Evolutionary conservation across 2,888 invertebrate species (phyloP).

Genomic region (Operophtera brumata): DNA sequence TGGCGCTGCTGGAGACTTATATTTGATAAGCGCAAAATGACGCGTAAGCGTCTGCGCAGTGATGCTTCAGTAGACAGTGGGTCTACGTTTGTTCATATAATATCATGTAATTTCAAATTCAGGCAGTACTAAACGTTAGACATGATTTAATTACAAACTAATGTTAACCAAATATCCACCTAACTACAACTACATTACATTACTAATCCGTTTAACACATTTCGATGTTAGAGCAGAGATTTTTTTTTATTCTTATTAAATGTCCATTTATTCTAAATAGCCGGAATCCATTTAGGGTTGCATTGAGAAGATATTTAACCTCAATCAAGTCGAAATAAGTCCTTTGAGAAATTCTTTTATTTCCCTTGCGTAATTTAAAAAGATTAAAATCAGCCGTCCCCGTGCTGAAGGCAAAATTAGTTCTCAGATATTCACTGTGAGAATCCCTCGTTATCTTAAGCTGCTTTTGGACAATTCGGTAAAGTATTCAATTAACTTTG

Average conservation of each 20-base stretch:
- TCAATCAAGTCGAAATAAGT: slow-evolving; percentile 32
- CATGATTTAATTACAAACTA: too few species aligned
- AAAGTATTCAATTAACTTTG: slow-evolving; percentile 41
- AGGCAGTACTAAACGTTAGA: too few species aligned
- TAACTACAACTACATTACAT: slow-evolving; percentile 5
- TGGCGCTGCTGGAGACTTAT: too few species aligned
- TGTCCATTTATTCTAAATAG: background rate
- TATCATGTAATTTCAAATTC: too few species aligned
- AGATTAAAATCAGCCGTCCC: slow-evolving; percentile 37
- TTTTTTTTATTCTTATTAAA: too few species aligned
- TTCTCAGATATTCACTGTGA: slow-evolving; percentile 36
- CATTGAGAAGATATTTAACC: slow-evolving; percentile 26
- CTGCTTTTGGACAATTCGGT: slow-evolving; percentile 34
- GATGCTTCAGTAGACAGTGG: too few species aligned
- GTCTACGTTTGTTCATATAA: too few species aligned
- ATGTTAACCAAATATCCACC: background rate
- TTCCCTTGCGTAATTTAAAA: slow-evolving; percentile 38
- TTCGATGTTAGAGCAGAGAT: background rate
- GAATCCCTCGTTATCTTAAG: slow-evolving; percentile 40
- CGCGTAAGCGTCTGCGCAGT: too few species aligned
- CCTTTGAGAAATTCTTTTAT: slow-evolving; percentile 37
- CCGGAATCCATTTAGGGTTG: slow-evolving; percentile 13
- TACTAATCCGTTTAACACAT: slow-evolving; percentile 7
- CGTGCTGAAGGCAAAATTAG: slow-evolving; percentile 37
- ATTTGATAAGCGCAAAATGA: too few species aligned